A percentile compares a stretch with the other conserved stretches of the same genome.
Conservation (phyloP, 2,797 vertebrate species). For the Lates japonicus region DNA sequence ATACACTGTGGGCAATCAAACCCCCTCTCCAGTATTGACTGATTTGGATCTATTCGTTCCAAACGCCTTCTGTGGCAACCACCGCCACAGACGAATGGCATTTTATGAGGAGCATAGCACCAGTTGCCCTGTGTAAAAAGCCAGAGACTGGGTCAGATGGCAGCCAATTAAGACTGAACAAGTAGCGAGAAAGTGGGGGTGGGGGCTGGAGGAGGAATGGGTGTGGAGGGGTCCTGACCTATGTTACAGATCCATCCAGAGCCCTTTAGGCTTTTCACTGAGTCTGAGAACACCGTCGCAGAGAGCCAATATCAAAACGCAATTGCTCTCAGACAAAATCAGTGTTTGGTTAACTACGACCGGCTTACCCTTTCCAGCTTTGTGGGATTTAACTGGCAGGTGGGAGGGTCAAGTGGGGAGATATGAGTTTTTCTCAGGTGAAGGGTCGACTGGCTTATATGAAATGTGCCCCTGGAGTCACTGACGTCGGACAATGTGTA, state of each 20-base stretch:
- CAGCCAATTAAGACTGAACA: conserved; percentile 80
- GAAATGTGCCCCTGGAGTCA: conserved; percentile 19
- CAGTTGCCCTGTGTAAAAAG: conserved; percentile 63
- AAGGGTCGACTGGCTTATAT: conserved; percentile 44
- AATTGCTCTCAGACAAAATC: conserved; percentile 56
- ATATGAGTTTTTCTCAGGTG: conserved; percentile 53
- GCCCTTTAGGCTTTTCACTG: conserved; percentile 60
- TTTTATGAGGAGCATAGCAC: conserved; percentile 57
- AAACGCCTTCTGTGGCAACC: conserved; percentile 36
- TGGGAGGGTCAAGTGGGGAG: conserved; percentile 32
- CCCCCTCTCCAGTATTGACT: conserved; percentile 57
- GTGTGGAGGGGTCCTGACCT: conserved; percentile 64
- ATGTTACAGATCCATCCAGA: conserved; percentile 63
- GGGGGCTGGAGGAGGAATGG: conserved; percentile 8
- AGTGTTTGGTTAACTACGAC: conserved; percentile 54
- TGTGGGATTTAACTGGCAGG: conserved; percentile 20
- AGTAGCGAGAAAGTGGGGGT: conserved; percentile 28
- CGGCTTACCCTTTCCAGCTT: conserved; percentile 34
- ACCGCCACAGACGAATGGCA: conserved; percentile 65
- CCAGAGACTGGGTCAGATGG: conserved; percentile 70
- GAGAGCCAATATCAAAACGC: conserved; percentile 53
- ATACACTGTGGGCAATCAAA: conserved; percentile 54
- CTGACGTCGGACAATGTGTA: conserved; percentile 40
- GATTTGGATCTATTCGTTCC: conserved; percentile 64
- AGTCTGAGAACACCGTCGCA: conserved; percentile 41